Evolutionary conservation across 2,797 vertebrate genomes (phyloP), one percentile per base, ranked within the genome.

Genomic region (Sphenopsis melanotis): DNA sequence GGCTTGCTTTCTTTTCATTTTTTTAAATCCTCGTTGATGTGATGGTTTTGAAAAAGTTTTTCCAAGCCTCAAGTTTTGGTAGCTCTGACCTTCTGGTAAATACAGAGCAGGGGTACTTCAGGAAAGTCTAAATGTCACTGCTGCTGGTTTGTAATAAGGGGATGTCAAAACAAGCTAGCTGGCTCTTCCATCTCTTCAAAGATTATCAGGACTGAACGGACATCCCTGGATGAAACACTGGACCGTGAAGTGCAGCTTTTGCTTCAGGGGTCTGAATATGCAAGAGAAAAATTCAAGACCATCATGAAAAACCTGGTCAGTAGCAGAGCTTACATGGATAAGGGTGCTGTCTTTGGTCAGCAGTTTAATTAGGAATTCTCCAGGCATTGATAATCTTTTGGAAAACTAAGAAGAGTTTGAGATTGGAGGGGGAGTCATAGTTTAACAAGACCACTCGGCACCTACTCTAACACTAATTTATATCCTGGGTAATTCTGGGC

Each of bases 211-310:
- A 55, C 86, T 23, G 96, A 97, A 30, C n/a, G 87, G 94, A 79
- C 1, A 0, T 69, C 97, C 3, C 90, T 98, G 90, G 98, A 98
- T 64, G 97, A 98, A 93, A 98, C 97, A 0, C 94, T 98, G 96
- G 98, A 99, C 93, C 97, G 95, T 89, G 98, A 99, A 87, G 98
- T 98, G 76, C 95, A 98, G 30, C 49, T 98, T 72, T 96, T 99
- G 83, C 95, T 99, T 41, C 98, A 98, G 91, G 98, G 98, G 20
- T 97, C 98, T 22, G 98, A 98, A 36, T 97, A 97, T 42, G 95
- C 95, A 18, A 97, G 97, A 61, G 90, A 97, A 65, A 98, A 98
- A 83, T 98, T 98, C 91, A 98, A 96, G 92, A 79, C 65, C 44
- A 76, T 97, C 10, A 72, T 98, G 26, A 94, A 92, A 88, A 98